Percentiles rank a stretch among this genome's conserved stretches.
Evolutionary conservation across 2,113 vertebrate species (phyloP).

Genomic region (Cathartes aura): DNA sequence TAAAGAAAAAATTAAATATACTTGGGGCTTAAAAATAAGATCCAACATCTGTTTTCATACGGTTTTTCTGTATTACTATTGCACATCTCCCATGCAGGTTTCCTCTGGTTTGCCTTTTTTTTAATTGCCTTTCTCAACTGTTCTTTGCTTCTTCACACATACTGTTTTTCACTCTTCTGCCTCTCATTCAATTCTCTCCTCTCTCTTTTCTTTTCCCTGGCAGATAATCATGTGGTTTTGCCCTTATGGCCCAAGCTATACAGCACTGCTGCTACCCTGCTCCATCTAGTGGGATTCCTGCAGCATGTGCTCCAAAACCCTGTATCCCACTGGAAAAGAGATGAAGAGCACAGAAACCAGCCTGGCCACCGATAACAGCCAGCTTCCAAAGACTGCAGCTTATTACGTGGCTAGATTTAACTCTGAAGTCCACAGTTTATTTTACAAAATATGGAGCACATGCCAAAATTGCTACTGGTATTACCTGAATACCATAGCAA

Average conservation of each 20-base stretch:
- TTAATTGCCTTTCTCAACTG: background rate
- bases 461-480: background rate
- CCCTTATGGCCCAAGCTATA: background rate
- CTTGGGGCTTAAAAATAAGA: background rate
- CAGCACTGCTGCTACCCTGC: background rate
- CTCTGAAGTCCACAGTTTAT: background rate
- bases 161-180: background rate
- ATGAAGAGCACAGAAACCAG: background rate
- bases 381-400: background rate
- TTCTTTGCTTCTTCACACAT: background rate
- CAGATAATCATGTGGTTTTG: background rate
- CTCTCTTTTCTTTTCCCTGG: background rate
- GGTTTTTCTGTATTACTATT: background rate
- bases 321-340: background rate
- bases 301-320: background rate
- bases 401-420: background rate
- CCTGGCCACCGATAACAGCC: background rate
- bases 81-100: background rate
- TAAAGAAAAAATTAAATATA: background rate
- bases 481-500: background rate
- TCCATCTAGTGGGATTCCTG: background rate
- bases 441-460: background rate
- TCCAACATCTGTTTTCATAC: background rate
- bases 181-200: background rate
- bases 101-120: background rate